Evolutionary conservation across 1,140 invertebrate species (phyloP), one percentile per base, ranked within the genome.

Genomic region (Aphaenogaster rudis): DNA sequence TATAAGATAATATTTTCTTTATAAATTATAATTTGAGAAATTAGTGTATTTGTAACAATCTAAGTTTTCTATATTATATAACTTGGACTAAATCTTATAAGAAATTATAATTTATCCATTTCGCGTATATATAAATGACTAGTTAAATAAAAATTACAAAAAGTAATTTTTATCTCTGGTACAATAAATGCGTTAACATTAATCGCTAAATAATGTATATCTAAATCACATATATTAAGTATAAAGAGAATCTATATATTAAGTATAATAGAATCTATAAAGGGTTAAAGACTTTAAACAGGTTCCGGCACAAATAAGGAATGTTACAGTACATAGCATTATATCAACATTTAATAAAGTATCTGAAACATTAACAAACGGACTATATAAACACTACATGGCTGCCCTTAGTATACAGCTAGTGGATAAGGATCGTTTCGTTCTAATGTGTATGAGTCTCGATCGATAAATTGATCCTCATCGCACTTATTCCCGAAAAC

Each of bases 271-370:
- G 0, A 63, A 84, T 74, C 28, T 76, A 74, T 84, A 48, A 84
- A 84, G 69, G 69, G 54, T 93, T 88, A 90, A 92, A 93, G 89
- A 92, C 88, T 91, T 92, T 91, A 89, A 92, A 90, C 81, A 88
- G 84, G 81, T 91, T 91, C 86, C 88, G 81, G 86, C 81, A 94
- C 87, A 94, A 95, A 93, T 92, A 94, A 95, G 94, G 94, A 95
- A 95, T 95, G 94, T 95, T 92, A 91, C 94, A 94, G 92, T 94
- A 95, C 91, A 69, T 69, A 69, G 42, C 66, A 94, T 94, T 94
- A 94, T 94, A 94, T 94, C 94, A 95, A 95, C 94, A 94, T 95
- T 94, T 95, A 94, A 95, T 95, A 95, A 95, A 95, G 93, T 95
- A 95, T 95, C 93, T 94, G 94, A 95, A 95, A 95, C 94, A 94